phyloP scores from a whole-genome alignment of 2,113 vertebrate genomes.

The Micronycteris hirsuta region DNA sequence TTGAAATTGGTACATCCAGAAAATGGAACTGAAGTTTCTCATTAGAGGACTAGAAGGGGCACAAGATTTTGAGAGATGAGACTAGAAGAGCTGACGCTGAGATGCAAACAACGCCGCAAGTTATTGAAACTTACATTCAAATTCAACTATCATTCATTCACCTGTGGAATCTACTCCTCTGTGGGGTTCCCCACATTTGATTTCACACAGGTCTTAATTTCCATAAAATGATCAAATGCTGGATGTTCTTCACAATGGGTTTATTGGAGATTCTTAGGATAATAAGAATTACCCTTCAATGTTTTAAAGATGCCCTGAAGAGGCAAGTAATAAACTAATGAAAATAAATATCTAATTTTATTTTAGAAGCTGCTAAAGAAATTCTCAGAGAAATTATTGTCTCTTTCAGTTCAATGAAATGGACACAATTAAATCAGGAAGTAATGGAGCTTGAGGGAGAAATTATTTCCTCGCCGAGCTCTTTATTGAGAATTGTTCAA shows the following conservation, averaged over 20 bases:
- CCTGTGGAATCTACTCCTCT: fast-evolving
- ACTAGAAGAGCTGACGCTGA: not conserved
- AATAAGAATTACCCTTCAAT: not conserved
- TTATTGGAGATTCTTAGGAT: not conserved
- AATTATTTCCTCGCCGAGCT: not conserved
- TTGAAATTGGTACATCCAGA: not conserved
- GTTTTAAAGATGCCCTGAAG: not conserved
- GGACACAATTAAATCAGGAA: not conserved
- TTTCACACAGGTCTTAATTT: not conserved
- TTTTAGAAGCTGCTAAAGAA: constrained; percentile 20
- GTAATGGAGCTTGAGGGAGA: not conserved
- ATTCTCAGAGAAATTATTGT: not conserved
- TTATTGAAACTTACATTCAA: not conserved
- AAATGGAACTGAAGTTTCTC: not conserved
- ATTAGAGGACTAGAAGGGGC: not conserved
- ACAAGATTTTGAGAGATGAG: not conserved
- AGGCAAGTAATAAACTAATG: not conserved
- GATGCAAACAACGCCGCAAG: no score
- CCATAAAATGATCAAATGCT: not conserved
- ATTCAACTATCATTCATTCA: fast-evolving
- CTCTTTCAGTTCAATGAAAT: constrained; percentile 28
- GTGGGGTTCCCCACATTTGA: not conserved
- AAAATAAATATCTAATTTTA: constrained; percentile 16
- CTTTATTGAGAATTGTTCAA: not conserved
- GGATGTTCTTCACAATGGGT: not conserved